phyloP scores from a whole-genome alignment of 1,140 invertebrate genomes.

The Heliothis virescens region DNA sequence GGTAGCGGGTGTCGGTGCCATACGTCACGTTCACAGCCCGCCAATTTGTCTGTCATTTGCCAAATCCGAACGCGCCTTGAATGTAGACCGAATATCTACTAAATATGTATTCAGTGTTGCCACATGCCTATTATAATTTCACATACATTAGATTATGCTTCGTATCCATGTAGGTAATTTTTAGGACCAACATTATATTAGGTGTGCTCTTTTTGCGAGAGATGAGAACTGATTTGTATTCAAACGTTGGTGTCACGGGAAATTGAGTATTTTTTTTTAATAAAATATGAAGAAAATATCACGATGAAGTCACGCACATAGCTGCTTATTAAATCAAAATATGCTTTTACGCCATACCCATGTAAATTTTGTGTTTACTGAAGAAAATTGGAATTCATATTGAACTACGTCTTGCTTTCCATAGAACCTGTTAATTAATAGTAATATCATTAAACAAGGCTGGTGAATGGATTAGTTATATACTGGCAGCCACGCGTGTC shows the following conservation, averaged over 20 bases:
- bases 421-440: constrained; percentile 1
- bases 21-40: constrained; percentile 65
- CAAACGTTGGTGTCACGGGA: constrained; percentile 35
- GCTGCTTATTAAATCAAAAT: constrained; percentile 43
- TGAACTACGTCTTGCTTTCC: constrained; percentile 8
- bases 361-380: constrained; percentile 4
- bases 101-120: constrained; percentile 60
- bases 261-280: constrained; percentile 41
- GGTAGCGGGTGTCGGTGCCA: constrained; percentile 55
- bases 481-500: background rate
- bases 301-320: constrained; percentile 41
- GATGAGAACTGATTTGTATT: constrained; percentile 47
- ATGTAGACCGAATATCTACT: constrained; percentile 60
- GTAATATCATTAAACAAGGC: background rate
- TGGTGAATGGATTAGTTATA: background rate
- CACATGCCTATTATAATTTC: constrained; percentile 52
- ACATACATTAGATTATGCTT: constrained; percentile 47
- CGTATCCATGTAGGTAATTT: constrained; percentile 51
- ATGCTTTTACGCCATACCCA: constrained; percentile 27
- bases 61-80: constrained; percentile 66
- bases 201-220: background rate
- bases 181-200: constrained; percentile 29
- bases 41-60: constrained; percentile 73
- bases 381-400: constrained; percentile 19
- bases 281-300: constrained; percentile 46